Evolutionary conservation across 2,888 invertebrate species (phyloP).

Genomic region (Caenorhabditis wallacei): DNA sequence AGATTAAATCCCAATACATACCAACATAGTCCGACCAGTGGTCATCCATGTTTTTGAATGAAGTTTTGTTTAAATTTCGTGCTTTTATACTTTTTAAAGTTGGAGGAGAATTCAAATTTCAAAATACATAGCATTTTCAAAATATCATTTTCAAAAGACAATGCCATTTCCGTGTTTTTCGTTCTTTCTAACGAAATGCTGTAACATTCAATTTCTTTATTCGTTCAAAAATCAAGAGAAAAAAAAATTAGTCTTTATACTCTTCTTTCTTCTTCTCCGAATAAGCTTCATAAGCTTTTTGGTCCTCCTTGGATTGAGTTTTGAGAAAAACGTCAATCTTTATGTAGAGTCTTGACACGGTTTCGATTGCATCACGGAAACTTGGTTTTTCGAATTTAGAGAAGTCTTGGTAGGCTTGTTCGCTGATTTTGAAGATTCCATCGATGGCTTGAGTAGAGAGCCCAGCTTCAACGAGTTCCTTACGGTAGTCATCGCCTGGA

Average conservation of each 20-base stretch:
- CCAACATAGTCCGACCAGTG: not conserved
- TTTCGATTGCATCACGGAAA: not conserved
- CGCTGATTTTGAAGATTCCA: not conserved
- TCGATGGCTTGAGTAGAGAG: not conserved
- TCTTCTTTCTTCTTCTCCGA: not conserved
- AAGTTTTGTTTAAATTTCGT: not conserved
- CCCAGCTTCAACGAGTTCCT: not conserved
- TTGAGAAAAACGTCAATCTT: not conserved
- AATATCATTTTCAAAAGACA: no score
- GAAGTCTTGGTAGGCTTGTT: not conserved
- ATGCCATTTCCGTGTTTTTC: no score
- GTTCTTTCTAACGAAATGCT: no score
- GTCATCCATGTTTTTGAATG: not conserved
- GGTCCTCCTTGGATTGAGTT: conserved; percentile 13
- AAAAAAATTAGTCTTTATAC: not conserved
- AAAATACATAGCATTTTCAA: no score
- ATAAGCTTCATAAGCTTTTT: not conserved
- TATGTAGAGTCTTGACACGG: not conserved
- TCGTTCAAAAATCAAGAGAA: no score
- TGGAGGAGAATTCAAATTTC: no score
- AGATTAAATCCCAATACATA: not conserved
- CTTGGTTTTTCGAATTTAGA: not conserved
- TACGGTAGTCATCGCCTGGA: not conserved
- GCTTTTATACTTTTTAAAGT: no score
- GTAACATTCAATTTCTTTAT: no score